Conservation (phyloP, 2,797 vertebrate species). For the Anguilla obscura region DNA sequence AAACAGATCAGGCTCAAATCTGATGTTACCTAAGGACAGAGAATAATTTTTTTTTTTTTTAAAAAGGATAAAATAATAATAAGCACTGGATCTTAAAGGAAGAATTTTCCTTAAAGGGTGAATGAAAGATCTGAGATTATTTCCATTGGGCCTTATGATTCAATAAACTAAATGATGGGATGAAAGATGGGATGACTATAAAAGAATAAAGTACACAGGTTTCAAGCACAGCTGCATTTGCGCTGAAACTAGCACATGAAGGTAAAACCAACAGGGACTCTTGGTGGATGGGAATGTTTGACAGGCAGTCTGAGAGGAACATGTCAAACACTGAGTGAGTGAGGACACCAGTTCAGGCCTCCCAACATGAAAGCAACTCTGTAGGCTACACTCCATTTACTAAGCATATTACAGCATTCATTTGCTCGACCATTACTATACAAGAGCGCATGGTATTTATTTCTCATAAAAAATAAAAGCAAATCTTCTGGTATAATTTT, state of each 20-base stretch:
- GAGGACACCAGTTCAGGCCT: not conserved
- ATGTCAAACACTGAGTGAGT: not conserved
- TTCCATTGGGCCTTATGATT: not conserved
- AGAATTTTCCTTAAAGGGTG: not conserved
- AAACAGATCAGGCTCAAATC: not conserved
- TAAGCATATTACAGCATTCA: not conserved
- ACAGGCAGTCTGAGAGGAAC: not conserved
- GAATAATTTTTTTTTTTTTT: not conserved
- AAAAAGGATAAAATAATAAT: not conserved
- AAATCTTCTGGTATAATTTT: not conserved
- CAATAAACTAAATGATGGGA: not conserved
- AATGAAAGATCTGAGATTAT: not conserved
- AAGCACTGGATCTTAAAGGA: not conserved
- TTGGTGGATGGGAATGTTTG: not conserved
- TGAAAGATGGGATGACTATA: not conserved
- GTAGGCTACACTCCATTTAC: not conserved
- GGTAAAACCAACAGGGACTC: not conserved
- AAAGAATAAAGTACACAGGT: not conserved
- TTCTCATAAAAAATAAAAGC: not conserved
- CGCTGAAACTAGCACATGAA: not conserved
- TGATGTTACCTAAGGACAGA: not conserved
- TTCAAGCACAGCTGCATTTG: not conserved
- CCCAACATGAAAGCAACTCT: not conserved
- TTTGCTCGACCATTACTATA: not conserved
- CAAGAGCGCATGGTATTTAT: not conserved